A percentile compares a stretch with the other conserved stretches of the same genome.
Evolutionary conservation across 2,797 vertebrate genomes (phyloP).

Genomic region (Clarias fuscus): DNA sequence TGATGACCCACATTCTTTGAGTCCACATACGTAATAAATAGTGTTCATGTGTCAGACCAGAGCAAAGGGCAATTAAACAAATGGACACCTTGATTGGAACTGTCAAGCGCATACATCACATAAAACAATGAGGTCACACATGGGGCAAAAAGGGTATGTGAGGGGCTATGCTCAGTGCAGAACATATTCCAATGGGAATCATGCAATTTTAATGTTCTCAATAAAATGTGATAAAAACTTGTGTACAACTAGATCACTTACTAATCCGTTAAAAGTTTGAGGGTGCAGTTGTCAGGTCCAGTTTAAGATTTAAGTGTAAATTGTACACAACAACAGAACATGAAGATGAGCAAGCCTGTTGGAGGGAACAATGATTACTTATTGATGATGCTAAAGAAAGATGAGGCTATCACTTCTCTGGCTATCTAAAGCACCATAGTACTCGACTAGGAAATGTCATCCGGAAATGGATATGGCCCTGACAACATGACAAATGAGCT

Average conservation of each 20-base stretch:
- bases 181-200: slow-evolving; percentile 59
- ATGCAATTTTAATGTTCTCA: slow-evolving; percentile 69
- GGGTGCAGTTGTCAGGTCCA: slow-evolving; percentile 66
- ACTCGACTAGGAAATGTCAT: slow-evolving; percentile 18
- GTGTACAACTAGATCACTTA: slow-evolving; percentile 63
- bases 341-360: slow-evolving; percentile 36
- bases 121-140: slow-evolving; percentile 41
- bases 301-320: slow-evolving; percentile 63
- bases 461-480: slow-evolving; percentile 38
- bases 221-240: slow-evolving; percentile 53
- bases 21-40: slow-evolving; percentile 37
- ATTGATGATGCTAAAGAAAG: slow-evolving; percentile 59
- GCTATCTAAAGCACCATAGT: slow-evolving; percentile 34
- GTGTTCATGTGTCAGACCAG: slow-evolving; percentile 27
- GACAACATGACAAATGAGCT: slow-evolving; percentile 38
- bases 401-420: slow-evolving; percentile 42
- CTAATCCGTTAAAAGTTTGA: slow-evolving; percentile 68
- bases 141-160: slow-evolving; percentile 15
- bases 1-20: slow-evolving; percentile 13
- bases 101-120: slow-evolving; percentile 54
- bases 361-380: slow-evolving; percentile 61
- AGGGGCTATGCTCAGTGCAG: slow-evolving; percentile 9
- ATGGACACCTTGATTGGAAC: slow-evolving; percentile 45
- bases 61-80: slow-evolving; percentile 42
- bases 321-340: slow-evolving; percentile 46